Evolutionary conservation across 2,797 vertebrate genomes (phyloP).

Genomic region (Trachurus trachurus): DNA sequence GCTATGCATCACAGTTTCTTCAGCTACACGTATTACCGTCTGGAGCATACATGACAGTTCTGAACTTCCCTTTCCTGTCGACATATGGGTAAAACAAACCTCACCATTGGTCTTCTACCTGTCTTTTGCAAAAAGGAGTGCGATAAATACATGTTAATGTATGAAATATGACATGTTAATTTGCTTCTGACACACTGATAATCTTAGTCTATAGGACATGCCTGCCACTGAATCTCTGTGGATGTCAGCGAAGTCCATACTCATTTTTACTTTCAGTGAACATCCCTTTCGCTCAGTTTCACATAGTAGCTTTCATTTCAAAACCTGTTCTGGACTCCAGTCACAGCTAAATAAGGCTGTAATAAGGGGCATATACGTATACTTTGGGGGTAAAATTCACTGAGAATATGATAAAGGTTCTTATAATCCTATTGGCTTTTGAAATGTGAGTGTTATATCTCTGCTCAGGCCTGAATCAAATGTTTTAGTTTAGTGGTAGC

Average conservation of each 20-base stretch:
- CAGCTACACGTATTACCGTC: constrained; percentile 5
- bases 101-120: not conserved
- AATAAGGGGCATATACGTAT: not conserved
- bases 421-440: not conserved
- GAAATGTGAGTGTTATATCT: not conserved
- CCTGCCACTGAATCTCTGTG: not conserved
- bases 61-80: constrained; percentile 6
- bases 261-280: not conserved
- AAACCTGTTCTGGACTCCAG: not conserved
- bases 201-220: not conserved
- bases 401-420: not conserved
- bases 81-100: constrained; percentile 8
- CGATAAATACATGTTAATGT: not conserved
- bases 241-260: not conserved
- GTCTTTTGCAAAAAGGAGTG: not conserved
- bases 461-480: too few species aligned
- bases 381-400: not conserved
- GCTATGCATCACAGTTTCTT: not conserved
- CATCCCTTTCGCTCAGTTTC: not conserved
- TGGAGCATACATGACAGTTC: constrained; percentile 17
- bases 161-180: not conserved
- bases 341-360: not conserved
- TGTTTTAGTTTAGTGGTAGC: not conserved
- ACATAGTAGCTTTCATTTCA: not conserved
- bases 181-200: constrained; percentile 8